Base-by-base conservation (phyloP, 2,888 invertebrate genomes). In the Brenthis hecate region DNA sequence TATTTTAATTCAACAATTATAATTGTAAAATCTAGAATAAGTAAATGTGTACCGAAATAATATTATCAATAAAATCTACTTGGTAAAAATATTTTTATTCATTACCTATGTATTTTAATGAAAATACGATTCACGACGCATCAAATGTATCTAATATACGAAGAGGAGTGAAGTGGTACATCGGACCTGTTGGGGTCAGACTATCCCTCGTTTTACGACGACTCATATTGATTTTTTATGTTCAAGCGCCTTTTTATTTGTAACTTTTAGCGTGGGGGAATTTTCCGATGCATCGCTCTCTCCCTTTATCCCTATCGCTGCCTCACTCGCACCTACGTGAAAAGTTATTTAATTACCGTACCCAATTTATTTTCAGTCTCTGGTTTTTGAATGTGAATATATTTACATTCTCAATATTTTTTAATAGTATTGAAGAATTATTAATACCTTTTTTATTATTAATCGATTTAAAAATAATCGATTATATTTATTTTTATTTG, bases 201-300 rank as follows among this genome's bases (percentile, higher is more conserved):
- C 74, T 28, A 64, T 71, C 76, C 78, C 76, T 70, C 74, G 73
- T 72, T 73, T 68, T 54, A 70, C 72, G 63, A 63, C 68, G 70
- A 56, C 36, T n/a, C 58, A 56, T 88, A 88, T 89, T 81, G 88
- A 89, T 88, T 88, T 72, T 86, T 82, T 81, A 80, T 80, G 80
- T 82, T 80, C 77, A 74, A 77, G 76, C 78, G 74, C 77, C 78
- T 81, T 83, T 77, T 83, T 82, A 82, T 84, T 83, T 81, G 79
- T 78, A 82, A 85, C 82, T 81, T 84, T 81, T 79, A 72, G 66
- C 62, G 72, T 66, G 75, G 77, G 74, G 74, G 74, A 76, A 72
- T 75, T 75, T 73, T 61, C 74, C 74, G 73, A 75, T 61, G 23
- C 76, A 16, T 43, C 14, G 36, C 53, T 43, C 54, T 54, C 53